phyloP scores from a whole-genome alignment of 2,113 vertebrate genomes.

The Recurvirostra avosetta region DNA sequence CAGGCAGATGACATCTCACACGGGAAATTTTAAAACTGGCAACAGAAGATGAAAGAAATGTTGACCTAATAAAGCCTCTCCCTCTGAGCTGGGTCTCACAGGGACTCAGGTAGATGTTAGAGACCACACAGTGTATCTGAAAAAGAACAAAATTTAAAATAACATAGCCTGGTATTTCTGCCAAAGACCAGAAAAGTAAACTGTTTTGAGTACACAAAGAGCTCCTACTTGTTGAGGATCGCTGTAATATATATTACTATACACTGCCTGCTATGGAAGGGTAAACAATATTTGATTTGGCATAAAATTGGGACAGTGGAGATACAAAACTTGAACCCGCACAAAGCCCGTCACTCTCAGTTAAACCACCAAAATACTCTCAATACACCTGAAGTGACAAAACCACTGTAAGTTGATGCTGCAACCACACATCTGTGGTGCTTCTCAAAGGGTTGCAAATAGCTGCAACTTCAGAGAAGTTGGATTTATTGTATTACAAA shows the following conservation, averaged over 20 bases:
- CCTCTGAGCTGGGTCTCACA: background rate
- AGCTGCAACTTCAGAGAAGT: background rate
- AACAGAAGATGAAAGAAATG: background rate
- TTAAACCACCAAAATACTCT: background rate
- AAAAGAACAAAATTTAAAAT: background rate
- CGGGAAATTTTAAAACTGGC: background rate
- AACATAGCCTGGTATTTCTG: background rate
- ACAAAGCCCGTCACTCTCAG: background rate
- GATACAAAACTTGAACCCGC: background rate
- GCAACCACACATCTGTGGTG: background rate
- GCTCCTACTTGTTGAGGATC: background rate
- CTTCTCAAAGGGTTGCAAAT: background rate
- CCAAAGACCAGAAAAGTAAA: background rate
- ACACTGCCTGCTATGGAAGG: background rate
- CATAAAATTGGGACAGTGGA: background rate
- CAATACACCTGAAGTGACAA: background rate
- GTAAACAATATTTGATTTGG: background rate
- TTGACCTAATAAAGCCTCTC: conserved; percentile 10
- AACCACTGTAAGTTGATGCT: rapidly evolving
- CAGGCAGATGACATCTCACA: background rate
- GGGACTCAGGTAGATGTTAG: background rate
- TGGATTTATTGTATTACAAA: background rate
- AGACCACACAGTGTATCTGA: background rate
- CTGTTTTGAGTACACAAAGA: background rate
- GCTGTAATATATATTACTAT: background rate